phyloP scores from a whole-genome alignment of 2,888 invertebrate species.

The Imbricaverruca yamaguchii region DNA sequence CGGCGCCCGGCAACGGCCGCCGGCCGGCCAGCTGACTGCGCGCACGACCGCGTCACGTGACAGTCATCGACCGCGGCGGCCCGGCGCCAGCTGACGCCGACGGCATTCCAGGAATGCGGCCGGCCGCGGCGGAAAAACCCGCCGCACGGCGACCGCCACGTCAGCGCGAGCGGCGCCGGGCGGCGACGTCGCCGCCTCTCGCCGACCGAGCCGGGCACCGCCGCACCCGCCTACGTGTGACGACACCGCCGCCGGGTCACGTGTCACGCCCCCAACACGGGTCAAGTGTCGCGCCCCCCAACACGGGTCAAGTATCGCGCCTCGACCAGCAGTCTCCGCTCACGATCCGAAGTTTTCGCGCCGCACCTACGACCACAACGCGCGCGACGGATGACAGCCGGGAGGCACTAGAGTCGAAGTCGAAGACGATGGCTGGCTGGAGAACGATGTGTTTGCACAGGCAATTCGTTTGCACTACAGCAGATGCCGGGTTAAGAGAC shows the following conservation, averaged over 20 bases:
- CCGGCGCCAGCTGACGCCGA: not conserved
- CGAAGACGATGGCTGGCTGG: too few species aligned
- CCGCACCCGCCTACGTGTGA: not conserved
- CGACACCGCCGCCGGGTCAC: not conserved
- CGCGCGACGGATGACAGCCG: too few species aligned
- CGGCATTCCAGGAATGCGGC: conserved; percentile 9
- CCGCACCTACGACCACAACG: too few species aligned
- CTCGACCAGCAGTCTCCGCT: not conserved
- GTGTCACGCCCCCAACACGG: not conserved
- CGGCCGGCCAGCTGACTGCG: not conserved
- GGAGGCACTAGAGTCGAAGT: too few species aligned
- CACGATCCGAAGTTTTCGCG: not conserved
- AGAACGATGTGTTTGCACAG: not conserved
- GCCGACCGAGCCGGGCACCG: not conserved
- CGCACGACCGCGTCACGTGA: not conserved
- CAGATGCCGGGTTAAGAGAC: conserved; percentile 33
- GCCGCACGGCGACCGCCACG: not conserved
- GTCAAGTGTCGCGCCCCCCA: not conserved
- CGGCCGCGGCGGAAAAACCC: not conserved
- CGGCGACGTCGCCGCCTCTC: not conserved
- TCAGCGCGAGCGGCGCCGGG: not conserved
- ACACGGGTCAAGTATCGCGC: not conserved
- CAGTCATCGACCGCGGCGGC: not conserved
- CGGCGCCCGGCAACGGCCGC: too few species aligned
- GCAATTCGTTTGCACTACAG: conserved; percentile 31